Percentiles rank a stretch among this genome's conserved stretches.
These are phyloP conservation scores for Tigriopus japonicus DNA, from an alignment of 1,140 invertebrate species.

Conservation along the genomic window DNA sequence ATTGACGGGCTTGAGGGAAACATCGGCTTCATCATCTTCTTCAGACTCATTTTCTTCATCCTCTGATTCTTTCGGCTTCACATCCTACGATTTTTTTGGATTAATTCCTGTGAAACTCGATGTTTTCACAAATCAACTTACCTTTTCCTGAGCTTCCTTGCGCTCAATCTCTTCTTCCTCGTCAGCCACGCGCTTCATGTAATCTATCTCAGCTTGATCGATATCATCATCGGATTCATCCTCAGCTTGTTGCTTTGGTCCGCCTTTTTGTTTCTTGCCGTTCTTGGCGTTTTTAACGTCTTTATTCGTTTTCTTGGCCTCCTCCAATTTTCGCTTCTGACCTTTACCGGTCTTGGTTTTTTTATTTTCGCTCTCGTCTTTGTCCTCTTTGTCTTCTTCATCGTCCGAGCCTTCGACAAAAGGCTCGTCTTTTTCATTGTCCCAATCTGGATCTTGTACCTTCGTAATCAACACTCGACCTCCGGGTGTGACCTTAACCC, in stretches of 20 bases:
- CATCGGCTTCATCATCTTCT: no score
- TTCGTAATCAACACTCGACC: neutral
- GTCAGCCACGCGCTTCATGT: neutral
- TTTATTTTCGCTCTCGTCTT: neutral
- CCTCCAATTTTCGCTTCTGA: neutral
- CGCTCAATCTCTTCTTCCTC: constrained; percentile 7
- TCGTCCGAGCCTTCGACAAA: neutral
- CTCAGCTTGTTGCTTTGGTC: neutral
- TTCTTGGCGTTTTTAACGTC: neutral
- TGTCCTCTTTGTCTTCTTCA: neutral
- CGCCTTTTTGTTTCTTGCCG: neutral
- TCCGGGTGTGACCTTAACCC: neutral
- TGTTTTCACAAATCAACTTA: no score
- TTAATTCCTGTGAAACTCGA: no score
- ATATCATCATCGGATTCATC: constrained; percentile 4
- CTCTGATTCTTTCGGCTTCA: no score
- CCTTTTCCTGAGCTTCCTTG: no score
- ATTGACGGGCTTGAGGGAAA: no score
- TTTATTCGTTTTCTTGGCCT: neutral
- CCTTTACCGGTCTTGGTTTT: neutral
- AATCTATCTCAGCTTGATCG: neutral
- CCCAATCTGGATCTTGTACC: neutral
- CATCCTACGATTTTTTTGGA: no score
- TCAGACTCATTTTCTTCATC: no score
- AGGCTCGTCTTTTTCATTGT: neutral